These are phyloP conservation scores for Monodelphis domestica DNA, from an alignment of 2,797 vertebrate species.

Conservation along the genomic window DNA sequence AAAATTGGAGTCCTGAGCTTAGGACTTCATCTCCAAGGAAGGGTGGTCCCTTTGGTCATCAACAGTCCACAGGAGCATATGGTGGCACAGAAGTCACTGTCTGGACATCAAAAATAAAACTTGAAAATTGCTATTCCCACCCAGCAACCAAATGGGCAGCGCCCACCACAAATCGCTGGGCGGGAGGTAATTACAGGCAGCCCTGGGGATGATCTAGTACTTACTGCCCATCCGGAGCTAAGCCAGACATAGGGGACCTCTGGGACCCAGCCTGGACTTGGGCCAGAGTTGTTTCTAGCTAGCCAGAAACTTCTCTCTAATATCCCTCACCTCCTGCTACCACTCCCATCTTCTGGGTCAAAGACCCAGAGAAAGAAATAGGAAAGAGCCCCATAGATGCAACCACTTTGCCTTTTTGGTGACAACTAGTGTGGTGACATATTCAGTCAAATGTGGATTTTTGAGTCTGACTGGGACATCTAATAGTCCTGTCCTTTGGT, in stretches of 20 bases:
- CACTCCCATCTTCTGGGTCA: neutral
- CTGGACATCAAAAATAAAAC: constrained; percentile 70
- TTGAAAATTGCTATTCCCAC: constrained; percentile 53
- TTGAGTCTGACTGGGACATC: neutral
- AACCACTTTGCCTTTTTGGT: neutral
- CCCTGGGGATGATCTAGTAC: neutral
- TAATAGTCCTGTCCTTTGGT: neutral
- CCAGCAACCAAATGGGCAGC: constrained; percentile 37
- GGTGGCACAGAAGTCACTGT: constrained; percentile 44
- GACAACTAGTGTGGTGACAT: neutral
- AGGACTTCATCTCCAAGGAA: neutral
- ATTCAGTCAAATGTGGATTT: neutral
- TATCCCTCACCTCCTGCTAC: neutral
- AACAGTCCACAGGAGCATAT: neutral
- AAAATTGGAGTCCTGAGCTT: neutral
- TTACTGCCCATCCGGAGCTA: constrained; percentile 30
- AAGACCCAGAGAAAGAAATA: neutral
- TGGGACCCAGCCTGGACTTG: constrained; percentile 4
- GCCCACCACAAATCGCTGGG: constrained; percentile 1
- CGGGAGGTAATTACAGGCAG: constrained; percentile 68
- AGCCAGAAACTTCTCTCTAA: neutral
- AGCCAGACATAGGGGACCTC: neutral
- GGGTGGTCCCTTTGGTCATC: neutral
- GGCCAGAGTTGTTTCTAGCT: neutral
- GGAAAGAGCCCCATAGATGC: neutral